Evolutionary conservation across 64 coral and sea anemone species (phyloP).

Genomic region (Montipora efflorescens): DNA sequence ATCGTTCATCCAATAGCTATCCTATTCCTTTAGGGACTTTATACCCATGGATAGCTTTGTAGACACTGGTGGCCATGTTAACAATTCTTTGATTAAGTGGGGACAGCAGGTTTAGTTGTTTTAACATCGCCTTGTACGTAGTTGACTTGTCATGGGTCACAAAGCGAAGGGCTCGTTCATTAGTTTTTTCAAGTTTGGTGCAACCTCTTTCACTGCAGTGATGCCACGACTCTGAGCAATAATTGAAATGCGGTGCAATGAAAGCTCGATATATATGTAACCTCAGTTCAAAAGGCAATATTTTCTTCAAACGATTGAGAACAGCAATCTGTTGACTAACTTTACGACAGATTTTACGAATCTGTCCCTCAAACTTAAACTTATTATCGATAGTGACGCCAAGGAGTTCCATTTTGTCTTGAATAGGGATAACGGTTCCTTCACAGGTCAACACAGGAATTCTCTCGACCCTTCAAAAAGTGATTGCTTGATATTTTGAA

Average conservation of each 20-base stretch:
- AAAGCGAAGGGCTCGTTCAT: conserved; percentile 38
- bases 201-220: conserved; percentile 14
- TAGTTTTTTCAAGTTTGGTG: conserved; percentile 36
- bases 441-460: conserved; percentile 31
- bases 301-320: conserved; percentile 55
- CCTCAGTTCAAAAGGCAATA: conserved; percentile 35
- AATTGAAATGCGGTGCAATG: conserved; percentile 62
- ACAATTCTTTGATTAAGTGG: conserved; percentile 37
- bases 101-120: neutral
- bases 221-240: conserved; percentile 52
- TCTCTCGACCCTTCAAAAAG: conserved; percentile 36
- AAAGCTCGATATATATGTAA: conserved; percentile 42
- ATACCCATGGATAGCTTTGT: conserved; percentile 18
- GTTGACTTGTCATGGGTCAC: neutral
- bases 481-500: conserved; percentile 7
- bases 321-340: conserved; percentile 34
- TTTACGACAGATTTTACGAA: conserved; percentile 48
- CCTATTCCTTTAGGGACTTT: neutral
- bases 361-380: conserved; percentile 43
- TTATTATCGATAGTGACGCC: conserved; percentile 50
- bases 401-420: conserved; percentile 38
- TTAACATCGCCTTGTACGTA: conserved; percentile 11
- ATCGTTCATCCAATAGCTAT: neutral
- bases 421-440: neutral
- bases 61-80: conserved; percentile 7